A percentile compares a stretch with the other conserved stretches of the same genome.
phyloP scores from a whole-genome alignment of 1,140 invertebrate genomes.

The Zaprionus africanus region DNA sequence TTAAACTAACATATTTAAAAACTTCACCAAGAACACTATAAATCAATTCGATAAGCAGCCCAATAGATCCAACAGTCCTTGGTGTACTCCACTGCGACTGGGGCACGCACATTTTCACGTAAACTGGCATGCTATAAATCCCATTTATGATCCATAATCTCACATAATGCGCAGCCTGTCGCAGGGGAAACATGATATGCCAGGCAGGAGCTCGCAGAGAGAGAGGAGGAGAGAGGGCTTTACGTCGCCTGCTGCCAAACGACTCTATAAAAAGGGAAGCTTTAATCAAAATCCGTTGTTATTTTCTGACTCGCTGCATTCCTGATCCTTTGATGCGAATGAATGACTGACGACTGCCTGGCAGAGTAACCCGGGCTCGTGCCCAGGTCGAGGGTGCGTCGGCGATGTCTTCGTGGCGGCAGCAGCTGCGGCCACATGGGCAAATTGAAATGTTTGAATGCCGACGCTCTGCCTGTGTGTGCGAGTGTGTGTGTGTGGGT shows the following conservation, averaged over 20 bases:
- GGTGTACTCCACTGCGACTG: not conserved
- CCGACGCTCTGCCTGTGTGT: conserved; percentile 32
- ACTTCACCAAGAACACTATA: not conserved
- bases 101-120: conserved; percentile 21
- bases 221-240: conserved; percentile 14
- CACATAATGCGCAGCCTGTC: conserved; percentile 75
- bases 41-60: not conserved
- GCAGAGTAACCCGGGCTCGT: conserved; percentile 28
- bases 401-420: conserved; percentile 9
- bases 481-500: conserved; percentile 30
- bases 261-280: conserved; percentile 82
- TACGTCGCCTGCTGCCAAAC: conserved; percentile 31
- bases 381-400: conserved; percentile 62
- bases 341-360: conserved; percentile 41
- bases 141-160: conserved; percentile 84
- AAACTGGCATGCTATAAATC: conserved; percentile 75
- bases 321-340: conserved; percentile 84
- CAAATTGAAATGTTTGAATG: conserved; percentile 84
- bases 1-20: not conserved
- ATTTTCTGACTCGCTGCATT: conserved; percentile 85
- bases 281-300: conserved; percentile 85
- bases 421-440: conserved; percentile 68
- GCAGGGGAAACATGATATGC: conserved; percentile 74
- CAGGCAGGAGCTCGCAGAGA: conserved; percentile 18
- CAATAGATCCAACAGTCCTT: not conserved